Conservation (phyloP, 2,113 vertebrate species). For the Sminthopsis crassicaudata region DNA sequence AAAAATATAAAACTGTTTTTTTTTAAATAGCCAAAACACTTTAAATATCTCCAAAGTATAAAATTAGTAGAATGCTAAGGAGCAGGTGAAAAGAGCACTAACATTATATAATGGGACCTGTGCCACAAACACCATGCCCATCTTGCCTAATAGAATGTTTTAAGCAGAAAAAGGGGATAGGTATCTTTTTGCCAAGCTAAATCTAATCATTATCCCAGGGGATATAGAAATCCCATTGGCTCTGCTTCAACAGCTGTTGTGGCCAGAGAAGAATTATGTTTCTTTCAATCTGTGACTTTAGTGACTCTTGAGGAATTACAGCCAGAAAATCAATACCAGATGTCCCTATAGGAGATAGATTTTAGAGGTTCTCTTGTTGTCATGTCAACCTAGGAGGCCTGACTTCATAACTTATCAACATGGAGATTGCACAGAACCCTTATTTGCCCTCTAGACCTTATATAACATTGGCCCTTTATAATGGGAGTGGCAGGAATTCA, state of each 20-base stretch:
- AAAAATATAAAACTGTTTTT: neutral
- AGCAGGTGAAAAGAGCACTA: neutral
- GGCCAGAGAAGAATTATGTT: neutral
- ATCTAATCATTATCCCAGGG: neutral
- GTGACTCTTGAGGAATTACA: neutral
- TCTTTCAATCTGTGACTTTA: neutral
- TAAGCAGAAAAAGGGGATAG: neutral
- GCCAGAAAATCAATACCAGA: constrained; percentile 5
- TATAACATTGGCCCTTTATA: neutral
- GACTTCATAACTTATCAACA: neutral
- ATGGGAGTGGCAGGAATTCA: neutral
- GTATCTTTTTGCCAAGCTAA: neutral
- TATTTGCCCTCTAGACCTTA: neutral
- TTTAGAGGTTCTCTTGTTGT: neutral
- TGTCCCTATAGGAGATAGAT: neutral
- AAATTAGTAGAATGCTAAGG: neutral
- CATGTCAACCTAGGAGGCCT: neutral
- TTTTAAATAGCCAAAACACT: neutral
- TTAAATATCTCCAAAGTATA: neutral
- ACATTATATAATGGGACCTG: neutral
- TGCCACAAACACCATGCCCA: neutral
- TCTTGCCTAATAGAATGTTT: neutral
- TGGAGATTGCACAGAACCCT: neutral
- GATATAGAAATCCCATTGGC: constrained; percentile 1
- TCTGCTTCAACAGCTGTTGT: neutral